A percentile compares a stretch with the other conserved stretches of the same genome.
These are phyloP conservation scores for Helogale parvula DNA, from an alignment of 2,113 vertebrate genomes.

Conservation along the genomic window DNA sequence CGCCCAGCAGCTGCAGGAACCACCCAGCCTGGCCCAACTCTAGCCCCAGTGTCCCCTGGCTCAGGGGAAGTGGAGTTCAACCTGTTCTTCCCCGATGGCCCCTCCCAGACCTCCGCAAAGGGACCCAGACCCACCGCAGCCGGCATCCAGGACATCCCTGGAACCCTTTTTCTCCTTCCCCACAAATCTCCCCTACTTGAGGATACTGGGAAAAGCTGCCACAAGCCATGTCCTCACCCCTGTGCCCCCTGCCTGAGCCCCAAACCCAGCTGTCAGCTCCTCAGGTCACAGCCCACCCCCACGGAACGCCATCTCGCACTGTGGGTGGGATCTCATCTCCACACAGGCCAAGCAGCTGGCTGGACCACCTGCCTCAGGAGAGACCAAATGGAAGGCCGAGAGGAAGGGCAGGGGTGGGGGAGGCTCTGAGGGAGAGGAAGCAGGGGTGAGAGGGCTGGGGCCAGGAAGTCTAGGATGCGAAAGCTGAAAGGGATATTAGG, in stretches of 20 bases:
- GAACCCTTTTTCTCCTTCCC: neutral
- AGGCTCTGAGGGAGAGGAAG: constrained; percentile 57
- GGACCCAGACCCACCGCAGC: constrained; percentile 62
- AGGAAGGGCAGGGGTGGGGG: constrained; percentile 56
- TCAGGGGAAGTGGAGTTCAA: constrained; percentile 60
- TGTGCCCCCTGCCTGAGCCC: neutral
- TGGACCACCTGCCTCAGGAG: constrained; percentile 75
- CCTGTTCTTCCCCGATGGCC: constrained; percentile 11
- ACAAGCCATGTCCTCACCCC: neutral
- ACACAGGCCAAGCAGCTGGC: constrained; percentile 73
- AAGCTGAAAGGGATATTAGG: constrained; percentile 17
- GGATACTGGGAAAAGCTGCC: neutral
- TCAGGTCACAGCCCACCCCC: constrained; percentile 47
- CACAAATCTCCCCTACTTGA: neutral
- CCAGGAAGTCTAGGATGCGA: constrained; percentile 46
- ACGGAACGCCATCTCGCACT: neutral
- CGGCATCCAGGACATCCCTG: neutral
- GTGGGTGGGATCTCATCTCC: constrained; percentile 67
- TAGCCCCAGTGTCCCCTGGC: constrained; percentile 7
- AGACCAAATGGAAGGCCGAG: constrained; percentile 66
- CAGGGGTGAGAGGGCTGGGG: constrained; percentile 20
- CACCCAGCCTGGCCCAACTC: constrained; percentile 47
- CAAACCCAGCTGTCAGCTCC: constrained; percentile 14
- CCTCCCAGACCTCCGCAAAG: neutral
- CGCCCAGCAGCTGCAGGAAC: constrained; percentile 74